phyloP scores from a whole-genome alignment of 2,113 vertebrate genomes.

The Silurus meridionalis region DNA sequence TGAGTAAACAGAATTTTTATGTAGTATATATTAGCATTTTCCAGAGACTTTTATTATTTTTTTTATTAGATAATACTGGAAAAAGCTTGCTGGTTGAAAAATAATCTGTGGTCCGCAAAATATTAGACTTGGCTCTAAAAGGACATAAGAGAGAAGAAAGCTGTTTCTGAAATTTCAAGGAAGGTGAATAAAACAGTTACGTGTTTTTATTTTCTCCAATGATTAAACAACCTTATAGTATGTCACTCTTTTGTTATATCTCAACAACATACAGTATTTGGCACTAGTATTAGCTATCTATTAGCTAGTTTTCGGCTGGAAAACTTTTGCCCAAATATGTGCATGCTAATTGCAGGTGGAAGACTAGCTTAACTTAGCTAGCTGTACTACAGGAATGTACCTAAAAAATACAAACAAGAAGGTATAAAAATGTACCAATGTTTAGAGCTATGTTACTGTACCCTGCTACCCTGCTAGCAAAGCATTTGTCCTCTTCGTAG shows the following conservation, averaged over 20 bases:
- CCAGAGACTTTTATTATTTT: neutral
- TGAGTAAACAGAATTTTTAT: neutral
- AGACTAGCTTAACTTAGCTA: neutral
- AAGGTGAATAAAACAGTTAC: neutral
- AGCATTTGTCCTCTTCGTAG: too few species aligned
- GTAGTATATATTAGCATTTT: neutral
- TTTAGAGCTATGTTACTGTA: too few species aligned
- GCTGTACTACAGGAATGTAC: neutral
- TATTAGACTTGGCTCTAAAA: neutral
- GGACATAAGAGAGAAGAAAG: neutral
- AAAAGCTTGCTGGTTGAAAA: neutral
- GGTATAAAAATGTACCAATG: too few species aligned
- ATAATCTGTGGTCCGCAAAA: neutral
- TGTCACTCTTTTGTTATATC: neutral
- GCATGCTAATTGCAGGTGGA: neutral
- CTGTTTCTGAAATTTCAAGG: neutral
- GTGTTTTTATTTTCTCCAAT: neutral
- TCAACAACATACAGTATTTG: neutral
- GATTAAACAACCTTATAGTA: neutral
- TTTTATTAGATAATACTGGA: neutral
- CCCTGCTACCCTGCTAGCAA: too few species aligned
- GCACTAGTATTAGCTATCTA: neutral
- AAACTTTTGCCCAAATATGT: neutral
- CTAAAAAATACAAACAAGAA: too few species aligned
- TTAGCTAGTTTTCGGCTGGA: neutral